Base-by-base conservation (phyloP, 2,113 vertebrate genomes). In the Rhinichthys klamathensis region DNA sequence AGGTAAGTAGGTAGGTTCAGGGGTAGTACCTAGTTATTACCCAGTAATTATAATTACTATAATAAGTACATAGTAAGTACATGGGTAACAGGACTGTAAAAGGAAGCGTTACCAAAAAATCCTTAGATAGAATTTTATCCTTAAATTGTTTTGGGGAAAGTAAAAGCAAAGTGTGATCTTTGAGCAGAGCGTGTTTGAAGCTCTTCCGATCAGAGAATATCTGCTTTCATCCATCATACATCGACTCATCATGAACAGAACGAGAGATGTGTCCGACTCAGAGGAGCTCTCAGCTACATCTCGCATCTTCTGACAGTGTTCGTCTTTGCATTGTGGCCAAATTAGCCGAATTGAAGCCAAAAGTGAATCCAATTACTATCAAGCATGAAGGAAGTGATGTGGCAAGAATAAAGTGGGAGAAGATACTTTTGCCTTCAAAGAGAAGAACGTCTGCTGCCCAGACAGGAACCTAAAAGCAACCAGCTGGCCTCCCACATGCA, bases 371-470 rank as follows among this genome's bases (percentile, higher is more conserved):
- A 49, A 8, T 76, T 51, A 13, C 44, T 63, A 18, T 84, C 72
- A 25, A 72, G 7, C 18, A 35, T 46, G 46, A 49, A 76, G 32
- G 8, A 23, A 13, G 11, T 4, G 54, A 30, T 83, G 70, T 75
- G 70, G 69, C 38, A 32, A 65, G 72, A 84, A 76, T 84, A 27
- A 35, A 65, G 54, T 49, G 58, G 35, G 72, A 51, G 72, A 74
- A 38, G 38, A 84, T 18, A 84, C 27, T 76, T 46, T 80, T 16
- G 7, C 73, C 83, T 84, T 84, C 72, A 84, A 76, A 84, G 58
- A 65, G 18, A 38, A 58, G 44, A 16, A 82, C 12, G 72, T 84
- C 72, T 51, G 72, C 72, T 51, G 58, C 58, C 83, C 74, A 84
- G 72, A 84, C 70, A 74, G 72, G 72, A 84, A 65, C 69, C 69